Evolutionary conservation across 2,888 invertebrate genomes (phyloP), one percentile per base, ranked within the genome.

Genomic region (Rhynchonema sp.): DNA sequence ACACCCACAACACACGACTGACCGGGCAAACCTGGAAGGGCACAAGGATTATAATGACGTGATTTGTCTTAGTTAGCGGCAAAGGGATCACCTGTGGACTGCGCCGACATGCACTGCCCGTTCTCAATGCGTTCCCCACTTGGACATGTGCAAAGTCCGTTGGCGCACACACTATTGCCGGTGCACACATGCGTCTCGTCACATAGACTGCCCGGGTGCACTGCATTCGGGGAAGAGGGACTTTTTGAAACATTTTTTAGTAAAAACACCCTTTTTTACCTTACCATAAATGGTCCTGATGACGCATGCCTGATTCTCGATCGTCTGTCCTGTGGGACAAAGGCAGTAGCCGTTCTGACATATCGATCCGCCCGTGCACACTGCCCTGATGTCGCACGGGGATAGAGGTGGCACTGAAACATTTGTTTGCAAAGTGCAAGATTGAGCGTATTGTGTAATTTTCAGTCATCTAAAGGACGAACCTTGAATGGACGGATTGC

Each of bases 341-440:
- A 67, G 65, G 58, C 71, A 71, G 55, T 66, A 65, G 9, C 67
- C 69, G 57, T 67, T 66, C 9, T 67, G 68, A 57, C 71, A 71
- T 13, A 69, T 64, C 9, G 69, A 69, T 57, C 70, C 71, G n/a
- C 70, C 70, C 0, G 65, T 61, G 54, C 68, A 70, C 22, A 30
- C 17, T 1, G 55, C 55, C 27, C 20, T 49, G 9, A 20, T 3
- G 49, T 49, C 49, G 23, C 49, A 49, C 23, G 49, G 49, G 9
- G 49, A 49, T 38, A 20, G 20, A 2, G 49, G 26, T 2, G 49
- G 59, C 55, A 59, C 30, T 59, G 26, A 22, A 30, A n/a, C 20
- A 38, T 9, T 38, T 38, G 20, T 9, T 38, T 9, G 20, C 13
- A 13, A 20, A 38, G 38, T 38, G 38, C 9, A 38, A 13, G 38